Percentiles rank a stretch among this genome's conserved stretches.
These are phyloP conservation scores for Epinotia bilunana DNA, from an alignment of 2,888 invertebrate species.

Conservation along the genomic window DNA sequence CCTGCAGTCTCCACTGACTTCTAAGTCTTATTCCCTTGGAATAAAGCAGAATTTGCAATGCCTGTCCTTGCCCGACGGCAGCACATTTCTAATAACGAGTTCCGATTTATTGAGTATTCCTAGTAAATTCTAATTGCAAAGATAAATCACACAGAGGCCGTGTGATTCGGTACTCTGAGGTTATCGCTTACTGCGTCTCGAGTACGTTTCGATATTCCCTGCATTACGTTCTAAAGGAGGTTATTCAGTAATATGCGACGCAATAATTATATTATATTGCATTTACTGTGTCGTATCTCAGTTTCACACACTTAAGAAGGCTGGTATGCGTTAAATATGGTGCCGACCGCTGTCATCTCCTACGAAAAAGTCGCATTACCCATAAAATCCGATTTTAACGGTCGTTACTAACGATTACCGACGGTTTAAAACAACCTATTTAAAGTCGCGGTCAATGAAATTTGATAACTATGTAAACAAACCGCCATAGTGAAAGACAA, in stretches of 20 bases:
- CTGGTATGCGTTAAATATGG: too few relatives aligned
- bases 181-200: constrained; percentile 69
- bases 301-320: neutral
- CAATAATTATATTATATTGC: constrained; percentile 21
- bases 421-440: too few relatives aligned
- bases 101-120: constrained; percentile 57
- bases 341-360: too few relatives aligned
- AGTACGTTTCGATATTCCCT: constrained; percentile 49
- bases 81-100: constrained; percentile 45
- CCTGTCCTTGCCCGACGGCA: neutral
- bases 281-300: constrained; percentile 7
- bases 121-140: constrained; percentile 65
- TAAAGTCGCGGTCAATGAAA: too few relatives aligned
- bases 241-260: constrained; percentile 32
- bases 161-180: constrained; percentile 65
- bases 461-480: too few relatives aligned
- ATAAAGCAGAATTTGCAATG: constrained; percentile 23
- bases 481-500: too few relatives aligned
- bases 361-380: too few relatives aligned
- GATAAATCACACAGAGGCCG: constrained; percentile 69
- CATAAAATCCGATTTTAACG: too few relatives aligned
- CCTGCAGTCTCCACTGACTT: neutral
- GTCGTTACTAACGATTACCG: too few relatives aligned
- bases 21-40: neutral
- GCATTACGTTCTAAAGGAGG: constrained; percentile 40